A percentile compares a stretch with the other conserved stretches of the same genome.
phyloP scores from a whole-genome alignment of 2,888 invertebrate genomes.

The Nycteola revayana region DNA sequence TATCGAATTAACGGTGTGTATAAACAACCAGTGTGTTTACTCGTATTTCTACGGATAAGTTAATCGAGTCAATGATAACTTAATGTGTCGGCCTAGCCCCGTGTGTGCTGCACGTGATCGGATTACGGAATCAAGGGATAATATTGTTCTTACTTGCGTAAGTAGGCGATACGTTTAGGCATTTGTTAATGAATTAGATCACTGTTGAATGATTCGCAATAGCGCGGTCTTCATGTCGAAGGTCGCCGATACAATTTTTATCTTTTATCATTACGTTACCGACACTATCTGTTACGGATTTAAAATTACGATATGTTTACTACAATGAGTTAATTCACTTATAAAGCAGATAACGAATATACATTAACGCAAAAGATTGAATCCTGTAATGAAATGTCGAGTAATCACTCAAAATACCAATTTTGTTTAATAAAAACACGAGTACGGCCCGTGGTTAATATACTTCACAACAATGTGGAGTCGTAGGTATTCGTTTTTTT shows the following conservation, averaged over 20 bases:
- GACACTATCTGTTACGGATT: conserved; percentile 18
- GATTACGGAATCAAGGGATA: conserved; percentile 65
- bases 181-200: conserved; percentile 53
- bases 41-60: conserved; percentile 39
- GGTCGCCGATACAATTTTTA: conserved; percentile 59
- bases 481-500: conserved; percentile 29
- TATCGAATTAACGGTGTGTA: conserved; percentile 63
- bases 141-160: conserved; percentile 65
- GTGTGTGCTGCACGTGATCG: conserved; percentile 67
- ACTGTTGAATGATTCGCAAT: conserved; percentile 44
- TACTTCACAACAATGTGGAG: conserved; percentile 17
- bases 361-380: too few species aligned
- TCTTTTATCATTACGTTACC: conserved; percentile 44
- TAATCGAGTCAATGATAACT: conserved; percentile 63
- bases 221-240: conserved; percentile 48
- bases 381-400: too few species aligned
- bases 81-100: conserved; percentile 57
- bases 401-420: too few species aligned
- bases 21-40: conserved; percentile 44
- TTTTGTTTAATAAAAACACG: neutral
- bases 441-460: conserved; percentile 6
- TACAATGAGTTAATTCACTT: too few species aligned
- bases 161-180: conserved; percentile 53
- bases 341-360: too few species aligned
- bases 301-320: too few species aligned